Conservation (phyloP, 2,797 vertebrate species). For the Kryptolebias ocellatus region DNA sequence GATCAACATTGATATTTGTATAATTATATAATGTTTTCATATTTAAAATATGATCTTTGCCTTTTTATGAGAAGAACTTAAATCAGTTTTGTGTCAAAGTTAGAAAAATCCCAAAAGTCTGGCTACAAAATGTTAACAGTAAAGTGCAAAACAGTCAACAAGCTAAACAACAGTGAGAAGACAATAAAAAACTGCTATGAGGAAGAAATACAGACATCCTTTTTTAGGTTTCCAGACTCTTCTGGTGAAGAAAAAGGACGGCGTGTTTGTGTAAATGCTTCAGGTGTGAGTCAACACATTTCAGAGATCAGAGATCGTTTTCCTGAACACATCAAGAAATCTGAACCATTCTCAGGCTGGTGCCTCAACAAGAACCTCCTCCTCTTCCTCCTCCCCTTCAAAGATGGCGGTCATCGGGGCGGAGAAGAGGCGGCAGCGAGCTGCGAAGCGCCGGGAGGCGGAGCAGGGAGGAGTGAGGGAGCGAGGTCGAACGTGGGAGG, state of each 20-base stretch:
- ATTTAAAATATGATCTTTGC: neutral
- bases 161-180: neutral
- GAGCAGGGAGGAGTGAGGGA: conserved; percentile 90
- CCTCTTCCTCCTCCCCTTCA: conserved; percentile 82
- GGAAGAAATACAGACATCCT: neutral
- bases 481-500: conserved; percentile 75
- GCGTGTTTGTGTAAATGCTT: neutral
- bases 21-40: neutral
- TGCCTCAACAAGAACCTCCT: conserved; percentile 11
- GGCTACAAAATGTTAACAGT: neutral
- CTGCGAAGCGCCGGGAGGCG: conserved; percentile 87
- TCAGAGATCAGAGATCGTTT: neutral
- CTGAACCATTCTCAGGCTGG: conserved; percentile 1
- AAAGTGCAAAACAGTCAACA: conserved; percentile 4
- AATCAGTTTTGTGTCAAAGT: neutral
- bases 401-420: conserved; percentile 93
- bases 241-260: neutral
- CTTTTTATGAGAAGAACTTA: neutral
- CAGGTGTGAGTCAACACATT: neutral
- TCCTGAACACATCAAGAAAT: conserved; percentile 20
- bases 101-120: conserved; percentile 3
- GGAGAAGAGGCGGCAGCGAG: conserved; percentile 87
- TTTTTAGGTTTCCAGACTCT: neutral
- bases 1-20: neutral
- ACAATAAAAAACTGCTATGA: neutral